A percentile compares a stretch with the other conserved stretches of the same genome.
Conservation (phyloP, 2,888 invertebrate genomes). For the Ophioninae sp. region DNA sequence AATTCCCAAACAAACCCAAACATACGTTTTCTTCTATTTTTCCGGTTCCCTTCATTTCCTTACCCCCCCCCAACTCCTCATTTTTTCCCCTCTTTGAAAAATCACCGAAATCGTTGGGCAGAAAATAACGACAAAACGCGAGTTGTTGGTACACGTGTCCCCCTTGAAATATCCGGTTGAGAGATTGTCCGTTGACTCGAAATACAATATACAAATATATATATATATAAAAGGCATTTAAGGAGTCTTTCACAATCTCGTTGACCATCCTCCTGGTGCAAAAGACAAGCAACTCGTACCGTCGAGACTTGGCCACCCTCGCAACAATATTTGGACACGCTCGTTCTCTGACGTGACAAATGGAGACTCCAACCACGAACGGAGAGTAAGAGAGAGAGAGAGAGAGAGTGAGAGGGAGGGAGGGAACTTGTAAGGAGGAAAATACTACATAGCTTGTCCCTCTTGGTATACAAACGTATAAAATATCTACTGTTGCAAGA, state of each 20-base stretch:
- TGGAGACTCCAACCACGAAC: conserved; percentile 51
- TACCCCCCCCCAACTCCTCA: background rate
- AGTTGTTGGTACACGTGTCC: conserved; percentile 37
- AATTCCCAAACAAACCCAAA: no score
- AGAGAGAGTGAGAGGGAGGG: background rate
- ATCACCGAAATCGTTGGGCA: conserved; percentile 28
- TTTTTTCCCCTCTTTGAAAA: background rate
- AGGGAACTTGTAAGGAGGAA: conserved; percentile 5
- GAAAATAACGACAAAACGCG: conserved; percentile 52
- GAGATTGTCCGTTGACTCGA: conserved; percentile 13
- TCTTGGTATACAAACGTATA: conserved; percentile 9
- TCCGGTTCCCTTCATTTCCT: background rate
- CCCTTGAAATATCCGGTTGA: conserved; percentile 28
- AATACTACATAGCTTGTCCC: conserved; percentile 22
- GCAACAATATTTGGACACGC: conserved; percentile 77
- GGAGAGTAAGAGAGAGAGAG: conserved; percentile 8
- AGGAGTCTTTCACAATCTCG: conserved; percentile 38
- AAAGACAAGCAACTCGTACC: conserved; percentile 27
- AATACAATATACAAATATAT: background rate
- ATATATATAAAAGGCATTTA: conserved; percentile 16
- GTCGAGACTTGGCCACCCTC: conserved; percentile 66
- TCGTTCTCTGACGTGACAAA: conserved; percentile 70
- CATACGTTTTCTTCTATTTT: background rate
- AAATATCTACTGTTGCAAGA: conserved; percentile 47
- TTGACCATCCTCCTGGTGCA: conserved; percentile 15